phyloP scores from a whole-genome alignment of 2,888 invertebrate genomes.

The Bombyx huttoni region DNA sequence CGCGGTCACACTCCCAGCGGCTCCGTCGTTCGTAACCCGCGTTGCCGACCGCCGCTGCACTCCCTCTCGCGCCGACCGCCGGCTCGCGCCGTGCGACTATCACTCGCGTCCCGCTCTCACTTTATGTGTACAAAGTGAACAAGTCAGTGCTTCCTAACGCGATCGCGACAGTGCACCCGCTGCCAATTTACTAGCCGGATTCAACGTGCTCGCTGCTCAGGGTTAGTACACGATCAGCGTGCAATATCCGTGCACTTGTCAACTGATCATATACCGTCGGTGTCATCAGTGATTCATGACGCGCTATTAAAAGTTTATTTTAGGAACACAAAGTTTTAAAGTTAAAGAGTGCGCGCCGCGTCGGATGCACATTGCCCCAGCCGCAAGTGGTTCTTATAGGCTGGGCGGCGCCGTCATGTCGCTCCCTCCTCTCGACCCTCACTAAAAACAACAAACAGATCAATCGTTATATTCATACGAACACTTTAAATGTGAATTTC shows the following conservation, averaged over 20 bases:
- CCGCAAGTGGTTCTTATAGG: constrained; percentile 57
- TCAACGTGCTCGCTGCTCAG: constrained; percentile 61
- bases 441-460: constrained; percentile 69
- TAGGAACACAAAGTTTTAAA: constrained; percentile 57
- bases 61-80: constrained; percentile 52
- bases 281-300: constrained; percentile 35
- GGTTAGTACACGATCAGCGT: constrained; percentile 50
- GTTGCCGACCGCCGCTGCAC: constrained; percentile 43
- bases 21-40: constrained; percentile 33
- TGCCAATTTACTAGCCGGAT: constrained; percentile 57
- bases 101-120: constrained; percentile 43
- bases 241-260: constrained; percentile 22
- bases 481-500: constrained; percentile 36
- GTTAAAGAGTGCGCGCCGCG: constrained; percentile 53
- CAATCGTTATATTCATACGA: constrained; percentile 50
- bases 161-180: constrained; percentile 65
- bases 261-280: constrained; percentile 15
- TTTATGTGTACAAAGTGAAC: constrained; percentile 67
- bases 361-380: constrained; percentile 58
- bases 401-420: constrained; percentile 59
- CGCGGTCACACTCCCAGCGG: constrained; percentile 34
- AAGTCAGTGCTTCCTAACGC: constrained; percentile 67
- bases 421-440: constrained; percentile 51
- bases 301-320: constrained; percentile 57
- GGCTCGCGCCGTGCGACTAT: constrained; percentile 55